phyloP scores from a whole-genome alignment of 2,888 invertebrate genomes.

The Limnephilus auricula region DNA sequence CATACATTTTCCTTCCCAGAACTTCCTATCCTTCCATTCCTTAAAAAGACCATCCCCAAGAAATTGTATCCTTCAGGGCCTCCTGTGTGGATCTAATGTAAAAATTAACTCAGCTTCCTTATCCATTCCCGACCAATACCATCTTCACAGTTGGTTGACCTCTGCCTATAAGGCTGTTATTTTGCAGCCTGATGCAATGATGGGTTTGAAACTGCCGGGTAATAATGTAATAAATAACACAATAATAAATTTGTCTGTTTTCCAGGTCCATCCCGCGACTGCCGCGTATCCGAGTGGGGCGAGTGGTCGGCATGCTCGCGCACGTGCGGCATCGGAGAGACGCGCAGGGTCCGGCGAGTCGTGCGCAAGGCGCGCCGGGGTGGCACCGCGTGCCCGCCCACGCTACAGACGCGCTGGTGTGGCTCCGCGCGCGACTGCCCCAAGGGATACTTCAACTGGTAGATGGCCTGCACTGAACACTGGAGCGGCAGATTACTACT shows the following conservation, averaged over 20 bases:
- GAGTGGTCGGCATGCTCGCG: conserved; percentile 92
- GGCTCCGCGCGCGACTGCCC: conserved; percentile 85
- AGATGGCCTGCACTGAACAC: conserved; percentile 51
- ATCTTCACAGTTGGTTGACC: not conserved
- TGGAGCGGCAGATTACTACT: not conserved
- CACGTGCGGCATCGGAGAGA: conserved; percentile 93
- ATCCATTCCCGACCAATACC: not conserved
- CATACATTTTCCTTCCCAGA: too few relatives aligned
- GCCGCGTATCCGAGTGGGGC: conserved; percentile 91
- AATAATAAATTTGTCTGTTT: conserved; percentile 59
- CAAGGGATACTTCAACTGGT: conserved; percentile 82
- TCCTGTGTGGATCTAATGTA: too few relatives aligned
- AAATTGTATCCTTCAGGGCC: too few relatives aligned
- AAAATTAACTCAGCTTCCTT: not conserved
- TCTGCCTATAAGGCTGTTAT: too few relatives aligned
- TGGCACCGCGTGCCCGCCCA: conserved; percentile 89
- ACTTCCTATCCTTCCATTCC: too few relatives aligned
- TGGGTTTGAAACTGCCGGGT: not conserved
- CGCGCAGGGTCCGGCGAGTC: conserved; percentile 87
- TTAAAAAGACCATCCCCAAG: too few relatives aligned
- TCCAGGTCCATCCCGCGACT: conserved; percentile 84
- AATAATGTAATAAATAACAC: not conserved
- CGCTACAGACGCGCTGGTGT: conserved; percentile 93
- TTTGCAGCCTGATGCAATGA: not conserved
- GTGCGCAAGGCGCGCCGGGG: conserved; percentile 87